Evolutionary conservation across 1,140 invertebrate genomes (phyloP).

Genomic region (Drosophila nasuta): DNA sequence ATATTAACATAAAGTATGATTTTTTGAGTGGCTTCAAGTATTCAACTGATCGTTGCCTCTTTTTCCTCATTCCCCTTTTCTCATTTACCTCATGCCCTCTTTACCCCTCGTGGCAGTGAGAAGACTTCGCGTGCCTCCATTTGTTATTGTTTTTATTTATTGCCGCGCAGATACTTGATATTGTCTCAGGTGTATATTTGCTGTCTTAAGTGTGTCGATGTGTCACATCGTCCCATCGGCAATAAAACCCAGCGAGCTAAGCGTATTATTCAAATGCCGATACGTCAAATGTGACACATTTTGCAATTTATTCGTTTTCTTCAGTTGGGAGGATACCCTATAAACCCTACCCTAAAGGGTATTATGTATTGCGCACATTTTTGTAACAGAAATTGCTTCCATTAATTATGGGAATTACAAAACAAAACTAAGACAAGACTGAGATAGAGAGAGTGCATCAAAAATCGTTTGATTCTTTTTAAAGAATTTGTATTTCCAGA

Average conservation of each 20-base stretch:
- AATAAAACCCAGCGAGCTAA: constrained; percentile 18
- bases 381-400: too few relatives aligned
- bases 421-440: too few relatives aligned
- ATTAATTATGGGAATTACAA: too few relatives aligned
- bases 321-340: not conserved
- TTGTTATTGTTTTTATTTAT: constrained; percentile 36
- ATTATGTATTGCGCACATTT: too few relatives aligned
- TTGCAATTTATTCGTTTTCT: constrained; percentile 11
- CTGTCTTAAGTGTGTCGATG: constrained; percentile 41
- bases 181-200: constrained; percentile 44
- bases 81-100: not conserved
- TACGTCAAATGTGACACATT: constrained; percentile 48
- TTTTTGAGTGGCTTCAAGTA: constrained; percentile 27
- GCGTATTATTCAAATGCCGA: constrained; percentile 38
- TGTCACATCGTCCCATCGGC: constrained; percentile 25
- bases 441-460: too few relatives aligned
- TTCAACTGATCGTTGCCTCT: too few relatives aligned
- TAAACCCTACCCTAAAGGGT: too few relatives aligned
- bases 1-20: constrained; percentile 55
- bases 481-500: too few relatives aligned
- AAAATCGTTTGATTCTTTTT: too few relatives aligned
- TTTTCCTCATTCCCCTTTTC: not conserved
- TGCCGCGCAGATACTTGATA: constrained; percentile 28
- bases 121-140: constrained; percentile 26
- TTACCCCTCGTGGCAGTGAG: not conserved